Evolutionary conservation across 2,888 invertebrate genomes (phyloP).

Genomic region (Eueremaeus valkanovi): DNA sequence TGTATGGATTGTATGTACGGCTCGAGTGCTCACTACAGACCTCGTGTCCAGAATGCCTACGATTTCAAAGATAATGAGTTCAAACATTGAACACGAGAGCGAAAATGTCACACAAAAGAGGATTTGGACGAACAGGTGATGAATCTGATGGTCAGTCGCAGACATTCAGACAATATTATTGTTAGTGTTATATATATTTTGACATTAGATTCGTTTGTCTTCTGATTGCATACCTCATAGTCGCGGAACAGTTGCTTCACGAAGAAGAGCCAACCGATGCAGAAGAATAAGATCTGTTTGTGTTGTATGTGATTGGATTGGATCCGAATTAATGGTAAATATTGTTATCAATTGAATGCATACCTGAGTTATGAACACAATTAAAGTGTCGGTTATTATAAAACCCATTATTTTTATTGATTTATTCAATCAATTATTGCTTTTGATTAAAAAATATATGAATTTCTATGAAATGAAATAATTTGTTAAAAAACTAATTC

Average conservation of each 20-base stretch:
- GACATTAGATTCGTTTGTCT: not conserved
- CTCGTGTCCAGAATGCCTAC: conserved; percentile 84
- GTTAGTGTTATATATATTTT: too few relatives aligned
- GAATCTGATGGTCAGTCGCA: conserved; percentile 59
- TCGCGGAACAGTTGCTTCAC: conserved; percentile 93
- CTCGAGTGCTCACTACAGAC: conserved; percentile 57
- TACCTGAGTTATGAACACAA: conserved; percentile 42
- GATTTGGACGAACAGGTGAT: conserved; percentile 85
- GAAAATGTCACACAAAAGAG: conserved; percentile 95
- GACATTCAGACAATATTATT: not conserved
- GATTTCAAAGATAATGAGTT: conserved; percentile 98
- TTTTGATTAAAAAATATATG: too few relatives aligned
- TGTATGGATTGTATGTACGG: not conserved
- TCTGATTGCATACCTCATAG: conserved; percentile 69
- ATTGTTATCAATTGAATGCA: not conserved
- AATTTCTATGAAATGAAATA: too few relatives aligned
- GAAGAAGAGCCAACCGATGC: conserved; percentile 97
- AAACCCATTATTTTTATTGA: too few relatives aligned
- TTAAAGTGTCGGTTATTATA: conserved; percentile 40
- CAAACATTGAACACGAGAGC: conserved; percentile 97
- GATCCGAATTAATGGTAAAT: not conserved
- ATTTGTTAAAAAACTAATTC: too few relatives aligned
- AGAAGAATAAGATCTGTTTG: conserved; percentile 80
- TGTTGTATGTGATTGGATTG: not conserved
- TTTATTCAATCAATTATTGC: too few relatives aligned